Evolutionary conservation across 2,113 vertebrate species (phyloP), one percentile per base, ranked within the genome.

Genomic region (Pithys albifrons): DNA sequence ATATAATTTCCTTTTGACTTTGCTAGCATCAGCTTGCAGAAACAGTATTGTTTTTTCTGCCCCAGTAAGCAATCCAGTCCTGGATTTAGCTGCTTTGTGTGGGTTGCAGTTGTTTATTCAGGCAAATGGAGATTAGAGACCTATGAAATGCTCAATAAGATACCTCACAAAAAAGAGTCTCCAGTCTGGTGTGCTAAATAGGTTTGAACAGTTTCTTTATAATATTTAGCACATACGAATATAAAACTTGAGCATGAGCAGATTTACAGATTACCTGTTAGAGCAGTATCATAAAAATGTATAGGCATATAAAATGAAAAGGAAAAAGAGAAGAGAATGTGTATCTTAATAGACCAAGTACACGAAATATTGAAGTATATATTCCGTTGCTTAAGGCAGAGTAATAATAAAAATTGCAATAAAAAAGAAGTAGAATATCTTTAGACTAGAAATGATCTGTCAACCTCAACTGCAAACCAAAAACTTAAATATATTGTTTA

Each of bases 231-330:
- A 31, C 83, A 62, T 62, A 65, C 66, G 94, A 95, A 90, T 91
- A 96, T 87, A 93, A 95, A 95, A 97, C n/a, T 93, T 94, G 91
- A 95, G 74, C 45, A 87, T 95, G 82, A 77, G 20, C 43, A 93
- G 89, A 97, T 96, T 94, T 92, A 92, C 85, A 95, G 82, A 95
- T 95, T 96, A 96, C 96, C 25, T 86, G 96, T 95, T 80, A 90
- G 52, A 96, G 86, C 39, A 82, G 31, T 83, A 91, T 83, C 88
- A 88, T 95, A 91, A 97, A 97, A 97, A 92, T 28, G 19, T 86
- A 64, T 91, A 49, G 93, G 55, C 51, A 78, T 73, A 57, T 93
- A 96, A 97, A 97, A 95, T 96, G 61, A 88, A 93, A 95, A 95
- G 59, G 57, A 89, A 81, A 91, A 51, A 76, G 41, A 88, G 59